Base-by-base conservation (phyloP, 2,113 vertebrate genomes). In the Pseudorectes ferrugineus region DNA sequence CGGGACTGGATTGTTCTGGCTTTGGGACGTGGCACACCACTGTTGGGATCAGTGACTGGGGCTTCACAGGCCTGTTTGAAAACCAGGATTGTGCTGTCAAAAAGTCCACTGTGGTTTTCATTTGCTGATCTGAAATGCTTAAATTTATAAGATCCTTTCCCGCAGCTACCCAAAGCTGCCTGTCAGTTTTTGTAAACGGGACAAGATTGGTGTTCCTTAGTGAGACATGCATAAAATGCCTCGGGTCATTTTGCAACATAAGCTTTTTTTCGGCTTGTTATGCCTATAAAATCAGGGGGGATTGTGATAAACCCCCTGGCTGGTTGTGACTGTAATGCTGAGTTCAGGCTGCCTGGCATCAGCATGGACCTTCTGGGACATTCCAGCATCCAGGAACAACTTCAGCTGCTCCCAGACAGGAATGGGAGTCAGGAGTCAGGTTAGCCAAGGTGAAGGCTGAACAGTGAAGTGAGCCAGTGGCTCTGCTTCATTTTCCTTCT, bases 321-420 rank as follows among this genome's bases (percentile, higher is more conserved):
- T 77, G 24, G 66, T 42, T 79, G 46, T 79, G 51, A 12, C 26
- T 95, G 74, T 54, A 83, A 43, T 96, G 71, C 67, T 74, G 54
- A 82, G 20, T 63, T 65, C 15, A 33, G 78, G 83, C 95, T 63
- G 5, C 59, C 6, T 70, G 88, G 38, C 16, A 45, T 77, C 95
- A 96, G 88, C 42, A 12, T 25, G 54, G 46, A 16, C 51, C 61
- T 28, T 43, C 28, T 10, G 31, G 51, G 74, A 35, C 38, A 4
- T 46, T 68, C 0, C 2, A 14, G 24, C 23, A 35, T 35, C 46
- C 36, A 52, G 63, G 36, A 55, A 52, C 33, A 55, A 42, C 77
- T 87, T 31, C 67, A 83, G 38, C 68, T 0, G 0, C 61, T 74
- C 62, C 86, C 55, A 54, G 52, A 6, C 68, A 45, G 46, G 40